Evolutionary conservation across 2,113 vertebrate species (phyloP).

Genomic region (Siniperca knerii): DNA sequence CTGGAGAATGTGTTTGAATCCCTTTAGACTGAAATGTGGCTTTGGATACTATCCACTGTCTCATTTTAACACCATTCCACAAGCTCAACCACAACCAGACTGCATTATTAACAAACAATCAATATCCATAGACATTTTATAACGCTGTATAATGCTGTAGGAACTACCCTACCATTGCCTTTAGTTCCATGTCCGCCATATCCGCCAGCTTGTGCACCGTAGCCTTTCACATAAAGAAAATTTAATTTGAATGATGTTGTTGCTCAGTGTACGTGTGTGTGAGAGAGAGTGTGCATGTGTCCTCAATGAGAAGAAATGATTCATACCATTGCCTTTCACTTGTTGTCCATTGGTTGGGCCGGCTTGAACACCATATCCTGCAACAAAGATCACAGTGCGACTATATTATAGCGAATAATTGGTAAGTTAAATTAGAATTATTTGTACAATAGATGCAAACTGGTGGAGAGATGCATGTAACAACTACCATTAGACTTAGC

Average conservation of each 20-base stretch:
- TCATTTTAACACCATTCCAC: not conserved
- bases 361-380: conserved; percentile 63
- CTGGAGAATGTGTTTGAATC: not conserved
- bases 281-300: not conserved
- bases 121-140: not conserved
- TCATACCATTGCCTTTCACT: conserved; percentile 59
- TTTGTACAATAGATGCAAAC: not conserved
- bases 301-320: not conserved
- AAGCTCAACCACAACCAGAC: not conserved
- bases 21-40: not conserved
- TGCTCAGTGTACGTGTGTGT: not conserved
- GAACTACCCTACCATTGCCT: conserved; percentile 49
- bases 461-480: not conserved
- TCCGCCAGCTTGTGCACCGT: conserved; percentile 48
- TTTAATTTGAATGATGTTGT: not conserved
- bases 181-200: conserved; percentile 51
- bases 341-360: conserved; percentile 58
- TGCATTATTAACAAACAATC: no score
- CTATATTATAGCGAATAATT: not conserved
- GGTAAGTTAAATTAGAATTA: not conserved
- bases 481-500: conserved; percentile 41
- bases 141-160: not conserved
- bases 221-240: conserved; percentile 39
- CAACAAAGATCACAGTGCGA: not conserved
- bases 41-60: not conserved